Conservation (phyloP, 2,113 vertebrate genomes). For the Anthoscopus minutus region DNA sequence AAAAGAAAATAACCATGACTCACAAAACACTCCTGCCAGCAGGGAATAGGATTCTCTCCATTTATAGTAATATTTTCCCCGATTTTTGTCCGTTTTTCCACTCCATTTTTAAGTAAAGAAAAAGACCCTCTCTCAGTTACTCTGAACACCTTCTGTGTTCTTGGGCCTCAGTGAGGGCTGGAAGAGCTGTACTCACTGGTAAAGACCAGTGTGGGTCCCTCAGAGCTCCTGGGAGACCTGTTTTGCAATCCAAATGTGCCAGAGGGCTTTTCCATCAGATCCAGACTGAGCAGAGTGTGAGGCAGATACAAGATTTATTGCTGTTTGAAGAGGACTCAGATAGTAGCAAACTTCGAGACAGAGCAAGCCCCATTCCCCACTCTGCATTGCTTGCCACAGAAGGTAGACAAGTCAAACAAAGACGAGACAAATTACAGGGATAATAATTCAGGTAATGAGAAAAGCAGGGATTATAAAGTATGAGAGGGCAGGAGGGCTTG, state of each 20-base stretch:
- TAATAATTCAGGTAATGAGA: not conserved
- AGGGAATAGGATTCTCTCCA: conserved; percentile 2
- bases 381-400: not conserved
- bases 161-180: not conserved
- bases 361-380: not conserved
- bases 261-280: not conserved
- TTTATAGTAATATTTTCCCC: conserved; percentile 33
- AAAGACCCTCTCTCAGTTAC: not conserved
- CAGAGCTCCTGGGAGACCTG: not conserved
- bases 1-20: conserved; percentile 38
- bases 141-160: not conserved
- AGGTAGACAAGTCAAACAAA: not conserved
- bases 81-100: not conserved
- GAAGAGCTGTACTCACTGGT: not conserved
- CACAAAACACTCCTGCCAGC: not conserved
- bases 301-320: not conserved
- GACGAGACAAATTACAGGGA: not conserved
- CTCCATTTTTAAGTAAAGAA: not conserved
- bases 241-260: not conserved
- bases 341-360: not conserved
- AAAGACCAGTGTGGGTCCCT: accelerated
- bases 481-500: not conserved
- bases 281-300: not conserved
- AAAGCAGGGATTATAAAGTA: not conserved
- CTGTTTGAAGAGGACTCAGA: not conserved